Conservation (phyloP, 2,797 vertebrate genomes). For the Eptatretus atami region DNA sequence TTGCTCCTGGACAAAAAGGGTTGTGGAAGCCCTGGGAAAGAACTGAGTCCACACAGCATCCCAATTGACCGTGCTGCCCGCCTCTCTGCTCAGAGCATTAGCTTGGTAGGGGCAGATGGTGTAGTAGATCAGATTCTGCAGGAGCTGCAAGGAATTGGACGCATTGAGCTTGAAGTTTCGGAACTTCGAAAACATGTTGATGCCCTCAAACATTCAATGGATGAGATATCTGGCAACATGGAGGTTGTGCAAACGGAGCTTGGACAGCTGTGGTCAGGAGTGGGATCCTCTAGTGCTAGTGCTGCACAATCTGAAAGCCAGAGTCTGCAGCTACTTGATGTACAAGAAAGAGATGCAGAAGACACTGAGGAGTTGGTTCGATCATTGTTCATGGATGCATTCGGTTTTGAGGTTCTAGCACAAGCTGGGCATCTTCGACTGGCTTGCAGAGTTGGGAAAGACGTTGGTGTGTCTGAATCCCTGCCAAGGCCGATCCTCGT, state of each 20-base stretch:
- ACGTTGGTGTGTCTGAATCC: not conserved
- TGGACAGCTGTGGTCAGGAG: slow-evolving; percentile 18
- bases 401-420: slow-evolving; percentile 22
- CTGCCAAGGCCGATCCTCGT: not conserved
- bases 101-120: slow-evolving; percentile 13
- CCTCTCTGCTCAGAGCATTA: not conserved
- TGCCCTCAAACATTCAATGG: slow-evolving; percentile 25
- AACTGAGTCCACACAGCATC: not conserved
- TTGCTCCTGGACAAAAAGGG: not conserved
- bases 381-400: slow-evolving; percentile 20
- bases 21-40: not conserved
- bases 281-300: slow-evolving; percentile 7
- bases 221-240: slow-evolving; percentile 28
- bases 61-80: slow-evolving; percentile 1
- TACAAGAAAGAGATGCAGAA: slow-evolving; percentile 23
- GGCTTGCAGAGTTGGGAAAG: slow-evolving; percentile 16
- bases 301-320: slow-evolving; percentile 10
- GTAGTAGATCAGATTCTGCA: slow-evolving; percentile 28
- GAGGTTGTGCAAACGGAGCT: slow-evolving; percentile 26
- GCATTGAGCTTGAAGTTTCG: slow-evolving; percentile 26
- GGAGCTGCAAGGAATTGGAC: slow-evolving; percentile 27
- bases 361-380: slow-evolving; percentile 19
- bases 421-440: slow-evolving; percentile 20
- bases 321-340: slow-evolving; percentile 21
- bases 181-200: slow-evolving; percentile 23